These are phyloP conservation scores for Stramonita haemastoma DNA, from an alignment of 2,888 invertebrate species.

Conservation along the genomic window DNA sequence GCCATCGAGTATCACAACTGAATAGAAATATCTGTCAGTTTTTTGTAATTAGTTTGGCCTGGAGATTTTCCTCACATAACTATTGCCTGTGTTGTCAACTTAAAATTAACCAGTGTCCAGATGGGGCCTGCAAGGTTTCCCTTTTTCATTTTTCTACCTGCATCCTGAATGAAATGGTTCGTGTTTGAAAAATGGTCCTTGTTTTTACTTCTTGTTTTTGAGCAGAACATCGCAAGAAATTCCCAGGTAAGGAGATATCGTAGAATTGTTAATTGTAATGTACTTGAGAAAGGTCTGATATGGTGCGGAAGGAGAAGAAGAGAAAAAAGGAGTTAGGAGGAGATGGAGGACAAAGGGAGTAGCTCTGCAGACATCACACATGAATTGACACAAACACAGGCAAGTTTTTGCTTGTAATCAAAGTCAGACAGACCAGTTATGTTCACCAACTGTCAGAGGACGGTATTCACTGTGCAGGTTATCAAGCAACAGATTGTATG, in stretches of 20 bases:
- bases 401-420: not conserved
- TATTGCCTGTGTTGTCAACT: not conserved
- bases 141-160: not conserved
- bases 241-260: not conserved
- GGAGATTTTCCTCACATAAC: no score
- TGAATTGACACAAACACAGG: not conserved
- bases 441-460: constrained; percentile 4
- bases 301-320: not conserved
- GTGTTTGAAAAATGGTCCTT: no score
- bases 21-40: not conserved
- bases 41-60: not conserved
- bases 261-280: not conserved
- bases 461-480: not conserved
- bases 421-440: not conserved
- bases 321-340: not conserved
- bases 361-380: not conserved
- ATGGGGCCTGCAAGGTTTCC: not conserved
- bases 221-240: not conserved
- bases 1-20: not conserved
- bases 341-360: not conserved
- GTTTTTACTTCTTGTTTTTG: not conserved
- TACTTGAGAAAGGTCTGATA: not conserved
- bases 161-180: no score
- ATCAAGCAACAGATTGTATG: not conserved
- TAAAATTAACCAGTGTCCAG: not conserved